Percentiles rank a stretch among this genome's conserved stretches.
Evolutionary conservation across 2,888 invertebrate genomes (phyloP).

Genomic region (Tinea pellionella): DNA sequence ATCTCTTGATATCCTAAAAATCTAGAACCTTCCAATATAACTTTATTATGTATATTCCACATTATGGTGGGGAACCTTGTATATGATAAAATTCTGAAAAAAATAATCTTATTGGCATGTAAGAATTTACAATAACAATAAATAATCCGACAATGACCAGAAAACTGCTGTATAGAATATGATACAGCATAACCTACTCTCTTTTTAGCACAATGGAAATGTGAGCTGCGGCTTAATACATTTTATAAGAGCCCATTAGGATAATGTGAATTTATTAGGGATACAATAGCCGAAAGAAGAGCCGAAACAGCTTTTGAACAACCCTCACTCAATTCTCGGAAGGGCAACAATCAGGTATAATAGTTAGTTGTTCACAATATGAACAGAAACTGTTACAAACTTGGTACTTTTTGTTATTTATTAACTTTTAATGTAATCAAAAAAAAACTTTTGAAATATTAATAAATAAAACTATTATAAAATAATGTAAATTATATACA

Average conservation of each 20-base stretch:
- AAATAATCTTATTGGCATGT: too few species aligned
- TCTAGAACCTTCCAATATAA: too few species aligned
- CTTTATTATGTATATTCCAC: too few species aligned
- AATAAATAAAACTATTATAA: too few species aligned
- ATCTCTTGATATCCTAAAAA: too few species aligned
- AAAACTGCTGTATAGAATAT: not conserved
- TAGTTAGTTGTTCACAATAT: constrained; percentile 10
- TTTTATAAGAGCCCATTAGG: constrained; percentile 9
- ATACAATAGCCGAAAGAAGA: constrained; percentile 7
- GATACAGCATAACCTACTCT: not conserved
- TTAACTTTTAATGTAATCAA: not conserved
- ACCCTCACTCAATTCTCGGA: constrained; percentile 7
- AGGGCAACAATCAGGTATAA: constrained; percentile 10
- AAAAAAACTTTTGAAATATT: not conserved
- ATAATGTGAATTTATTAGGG: constrained; percentile 10
- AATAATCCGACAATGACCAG: too few species aligned
- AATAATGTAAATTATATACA: not conserved
- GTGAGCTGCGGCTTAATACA: not conserved
- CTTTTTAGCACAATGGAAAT: constrained; percentile 9
- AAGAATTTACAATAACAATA: too few species aligned
- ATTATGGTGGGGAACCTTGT: too few species aligned
- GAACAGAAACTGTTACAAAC: not conserved
- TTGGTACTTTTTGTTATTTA: not conserved
- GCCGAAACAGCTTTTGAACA: constrained; percentile 6
- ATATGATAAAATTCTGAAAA: too few species aligned